Base-by-base conservation (phyloP, 2,113 vertebrate species). In the Halichoerus grypus region DNA sequence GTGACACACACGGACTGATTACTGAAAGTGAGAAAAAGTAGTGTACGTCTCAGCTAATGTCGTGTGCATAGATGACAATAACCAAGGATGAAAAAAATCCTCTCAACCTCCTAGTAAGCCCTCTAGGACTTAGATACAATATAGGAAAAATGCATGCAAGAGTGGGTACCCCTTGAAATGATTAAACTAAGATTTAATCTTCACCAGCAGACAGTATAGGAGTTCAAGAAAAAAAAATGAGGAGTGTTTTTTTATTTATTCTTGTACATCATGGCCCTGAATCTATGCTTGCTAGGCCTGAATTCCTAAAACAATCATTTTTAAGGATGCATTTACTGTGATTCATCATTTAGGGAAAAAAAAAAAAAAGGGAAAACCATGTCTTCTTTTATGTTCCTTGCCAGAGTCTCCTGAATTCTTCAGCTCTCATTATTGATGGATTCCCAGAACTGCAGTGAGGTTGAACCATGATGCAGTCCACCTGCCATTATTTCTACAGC, bases 301-400 rank as follows among this genome's bases (percentile, higher is more conserved):
- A 12, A 10, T 84, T 80, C 15, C 55, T 81, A 67, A 94, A 59
- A 51, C 28, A 95, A 42, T 67, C 46, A 8, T 9, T 31, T 72
- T 94, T 80, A 67, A 88, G 57, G 79, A 65, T 55, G 53, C 18
- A 46, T 46, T n/a, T 61, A 55, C 69, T 61, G 14, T 74, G 81
- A 82, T 28, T 36, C 51, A 46, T 59, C 28, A 61, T 57, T 84
- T 89, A 76, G 28, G 26, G 12, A 1, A 2, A 57, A 24, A 24
- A 19, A 19, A 74, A 16, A 28, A 18, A 42, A 36, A 55, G 3
- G 16, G 19, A 46, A 79, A 91, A 46, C 19, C 15, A 33, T 36
- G 81, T 36, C 51, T 86, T 83, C 42, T 79, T 84, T 91, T 77
- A 65, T 19, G 8, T 77, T 83, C 85, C 74, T 95, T 92, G 85